Conservation (phyloP, 2,113 vertebrate species). For the Excalfactoria chinensis region DNA sequence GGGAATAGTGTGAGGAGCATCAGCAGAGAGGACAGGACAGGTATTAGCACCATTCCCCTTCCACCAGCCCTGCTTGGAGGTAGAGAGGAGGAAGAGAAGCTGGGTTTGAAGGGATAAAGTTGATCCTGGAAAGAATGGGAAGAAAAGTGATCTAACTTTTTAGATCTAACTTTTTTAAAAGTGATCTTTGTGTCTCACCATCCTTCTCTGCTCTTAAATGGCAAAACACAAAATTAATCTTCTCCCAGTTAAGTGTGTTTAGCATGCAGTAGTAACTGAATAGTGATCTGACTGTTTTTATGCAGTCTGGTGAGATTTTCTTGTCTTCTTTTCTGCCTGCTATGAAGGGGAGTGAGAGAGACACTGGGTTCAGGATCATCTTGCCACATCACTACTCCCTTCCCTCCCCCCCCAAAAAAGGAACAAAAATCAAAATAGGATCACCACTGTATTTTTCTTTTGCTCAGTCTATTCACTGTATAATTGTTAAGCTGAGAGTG, state of each 20-base stretch:
- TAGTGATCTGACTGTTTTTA: background rate
- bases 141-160: background rate
- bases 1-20: background rate
- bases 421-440: background rate
- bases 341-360: background rate
- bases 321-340: background rate
- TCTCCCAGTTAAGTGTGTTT: background rate
- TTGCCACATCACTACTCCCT: background rate
- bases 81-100: background rate
- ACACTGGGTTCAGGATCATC: background rate
- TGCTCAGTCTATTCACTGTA: background rate
- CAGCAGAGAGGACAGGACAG: background rate
- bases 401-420: rapidly evolving
- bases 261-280: rapidly evolving
- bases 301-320: background rate
- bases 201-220: background rate
- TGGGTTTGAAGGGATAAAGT: background rate
- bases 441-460: background rate
- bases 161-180: no score
- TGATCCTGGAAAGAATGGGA: background rate
- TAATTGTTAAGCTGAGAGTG: background rate
- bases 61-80: rapidly evolving
- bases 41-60: background rate
- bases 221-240: background rate
- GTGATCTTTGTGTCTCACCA: background rate